A percentile compares a stretch with the other conserved stretches of the same genome.
These are phyloP conservation scores for Lomographa bimaculata DNA, from an alignment of 2,888 invertebrate species.

Conservation along the genomic window DNA sequence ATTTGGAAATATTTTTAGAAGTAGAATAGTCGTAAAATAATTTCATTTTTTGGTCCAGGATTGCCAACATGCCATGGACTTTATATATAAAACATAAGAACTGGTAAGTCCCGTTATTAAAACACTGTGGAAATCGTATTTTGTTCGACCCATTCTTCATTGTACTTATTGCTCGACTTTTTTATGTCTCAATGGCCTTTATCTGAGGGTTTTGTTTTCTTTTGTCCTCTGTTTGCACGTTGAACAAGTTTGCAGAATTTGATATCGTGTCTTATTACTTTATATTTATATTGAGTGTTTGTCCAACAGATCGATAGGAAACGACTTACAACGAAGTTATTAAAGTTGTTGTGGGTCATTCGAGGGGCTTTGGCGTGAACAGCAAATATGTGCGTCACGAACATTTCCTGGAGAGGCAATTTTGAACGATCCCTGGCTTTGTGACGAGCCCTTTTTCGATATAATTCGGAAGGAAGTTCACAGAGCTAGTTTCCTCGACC, in stretches of 20 bases:
- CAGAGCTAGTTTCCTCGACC: conserved; percentile 1
- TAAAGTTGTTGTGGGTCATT: conserved; percentile 61
- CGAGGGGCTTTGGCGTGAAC: conserved; percentile 64
- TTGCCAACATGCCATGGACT: conserved; percentile 64
- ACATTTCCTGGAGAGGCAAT: conserved; percentile 59
- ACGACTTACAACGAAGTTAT: conserved; percentile 66
- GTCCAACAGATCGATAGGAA: conserved; percentile 79
- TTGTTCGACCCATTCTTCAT: conserved; percentile 55
- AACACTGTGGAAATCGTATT: conserved; percentile 41
- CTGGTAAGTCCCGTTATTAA: conserved; percentile 55
- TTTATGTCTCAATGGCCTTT: conserved; percentile 82
- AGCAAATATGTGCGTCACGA: conserved; percentile 73
- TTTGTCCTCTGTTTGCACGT: conserved; percentile 74
- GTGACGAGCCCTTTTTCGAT: conserved; percentile 48
- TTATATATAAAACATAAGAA: conserved; percentile 63
- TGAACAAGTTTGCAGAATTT: conserved; percentile 66
- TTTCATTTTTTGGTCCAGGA: conserved; percentile 48
- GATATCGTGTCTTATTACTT: conserved; percentile 51
- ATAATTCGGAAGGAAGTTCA: conserved; percentile 33
- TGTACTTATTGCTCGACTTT: conserved; percentile 69
- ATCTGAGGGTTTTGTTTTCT: conserved; percentile 80
- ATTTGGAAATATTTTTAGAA: conserved; percentile 83
- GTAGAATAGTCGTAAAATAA: conserved; percentile 65
- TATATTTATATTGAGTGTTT: conserved; percentile 68
- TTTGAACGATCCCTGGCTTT: conserved; percentile 57